phyloP scores from a whole-genome alignment of 1,140 invertebrate genomes.

The Cydia pomonella region DNA sequence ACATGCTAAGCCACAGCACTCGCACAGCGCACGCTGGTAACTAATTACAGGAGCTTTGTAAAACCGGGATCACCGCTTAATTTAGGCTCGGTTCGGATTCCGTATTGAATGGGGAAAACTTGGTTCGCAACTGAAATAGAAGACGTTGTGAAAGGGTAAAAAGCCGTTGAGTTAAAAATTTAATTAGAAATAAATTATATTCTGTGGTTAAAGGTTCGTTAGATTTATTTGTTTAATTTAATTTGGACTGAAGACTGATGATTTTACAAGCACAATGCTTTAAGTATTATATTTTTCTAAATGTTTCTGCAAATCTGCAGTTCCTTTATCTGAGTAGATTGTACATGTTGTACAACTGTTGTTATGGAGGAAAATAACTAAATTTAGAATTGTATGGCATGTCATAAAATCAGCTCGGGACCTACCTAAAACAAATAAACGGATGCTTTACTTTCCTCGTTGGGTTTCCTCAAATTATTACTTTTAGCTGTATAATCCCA shows the following conservation, averaged over 20 bases:
- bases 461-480: no score
- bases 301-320: no score
- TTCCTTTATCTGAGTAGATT: no score
- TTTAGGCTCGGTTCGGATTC: neutral
- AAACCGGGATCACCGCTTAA: constrained; percentile 7
- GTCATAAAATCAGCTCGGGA: no score
- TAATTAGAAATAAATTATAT: constrained; percentile 10
- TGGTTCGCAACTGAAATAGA: constrained; percentile 5
- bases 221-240: neutral
- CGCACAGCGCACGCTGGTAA: neutral
- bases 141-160: neutral
- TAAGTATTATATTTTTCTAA: no score
- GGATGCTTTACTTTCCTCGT: no score
- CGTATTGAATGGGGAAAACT: constrained; percentile 5
- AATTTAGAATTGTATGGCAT: no score
- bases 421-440: no score
- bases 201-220: neutral
- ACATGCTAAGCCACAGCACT: neutral
- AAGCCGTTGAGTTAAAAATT: neutral
- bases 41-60: constrained; percentile 21
- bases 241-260: neutral
- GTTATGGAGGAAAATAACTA: no score
- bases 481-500: no score
- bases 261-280: no score
- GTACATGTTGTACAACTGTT: no score